Evolutionary conservation across 1,140 invertebrate genomes (phyloP), one percentile per base, ranked within the genome.

Genomic region (Hyphantria cunea): DNA sequence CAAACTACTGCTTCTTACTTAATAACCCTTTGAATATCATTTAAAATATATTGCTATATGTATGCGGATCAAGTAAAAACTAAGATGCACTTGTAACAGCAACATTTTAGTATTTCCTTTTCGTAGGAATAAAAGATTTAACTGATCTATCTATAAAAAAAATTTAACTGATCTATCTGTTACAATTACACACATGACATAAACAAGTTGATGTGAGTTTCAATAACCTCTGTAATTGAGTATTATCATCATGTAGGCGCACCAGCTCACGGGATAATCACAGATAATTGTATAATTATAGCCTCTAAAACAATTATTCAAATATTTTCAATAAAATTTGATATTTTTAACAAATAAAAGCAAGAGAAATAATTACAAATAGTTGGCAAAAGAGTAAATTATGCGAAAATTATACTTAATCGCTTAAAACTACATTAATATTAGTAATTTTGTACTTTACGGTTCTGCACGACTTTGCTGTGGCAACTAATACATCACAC

Each of bases 391-490:
- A 13, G 47, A 34, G 31, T 49, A 39, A 50, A 6, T 47, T 32
- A 49, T 50, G n/a, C n/a, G 7, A 49, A 49, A 45, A 33, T 32
- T 12, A 59, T 14, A 13, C 37, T 11, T 59, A 59, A 41, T 17
- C 10, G 13, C 32, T 39, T 60, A 60, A 60, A 6, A 25, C 42
- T 42, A 34, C 37, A 33, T 12, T 51, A 31, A 49, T 60, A 33
- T 41, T 48, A 34, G 48, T 80, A 82, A 50, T 72, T 85, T 85
- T 85, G 80, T 85, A 85, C 80, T 85, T 74, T 79, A 72, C 64
- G 73, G 70, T 74, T 75, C 71, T 48, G 32, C 13, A 47, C 37
- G 39, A 55, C 45, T 58, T 58, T 51, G 37, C 45, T 25, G 52
- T 67, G 66, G 70, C 66, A 71, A 71, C 63, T 51, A 55, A 52